These are phyloP conservation scores for Acleris laterana DNA, from an alignment of 2,888 invertebrate species.

Conservation along the genomic window DNA sequence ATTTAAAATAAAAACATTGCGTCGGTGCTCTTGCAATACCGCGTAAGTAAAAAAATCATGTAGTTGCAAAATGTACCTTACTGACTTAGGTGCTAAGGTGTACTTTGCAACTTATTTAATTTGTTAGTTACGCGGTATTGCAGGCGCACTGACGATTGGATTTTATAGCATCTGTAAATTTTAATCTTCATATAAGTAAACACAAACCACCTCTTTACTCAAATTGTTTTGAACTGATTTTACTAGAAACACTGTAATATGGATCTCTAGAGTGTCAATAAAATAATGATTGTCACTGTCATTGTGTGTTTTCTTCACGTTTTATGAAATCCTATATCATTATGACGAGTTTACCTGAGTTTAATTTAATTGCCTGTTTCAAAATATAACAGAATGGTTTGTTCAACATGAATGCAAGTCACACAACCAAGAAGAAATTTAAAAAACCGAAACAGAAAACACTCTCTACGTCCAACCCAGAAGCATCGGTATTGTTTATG, in stretches of 20 bases:
- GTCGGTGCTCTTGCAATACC: too few relatives aligned
- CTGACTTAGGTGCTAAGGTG: too few relatives aligned
- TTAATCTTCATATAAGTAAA: background rate
- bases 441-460: constrained; percentile 64
- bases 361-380: constrained; percentile 6
- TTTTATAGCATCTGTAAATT: background rate
- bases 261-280: constrained; percentile 14
- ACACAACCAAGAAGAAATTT: constrained; percentile 52
- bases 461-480: constrained; percentile 56
- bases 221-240: too few relatives aligned
- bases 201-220: background rate
- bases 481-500: constrained; percentile 52
- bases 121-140: too few relatives aligned
- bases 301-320: constrained; percentile 9
- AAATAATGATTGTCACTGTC: constrained; percentile 24
- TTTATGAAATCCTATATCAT: background rate
- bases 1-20: background rate
- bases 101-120: too few relatives aligned
- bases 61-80: too few relatives aligned
- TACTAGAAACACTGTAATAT: too few relatives aligned
- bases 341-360: background rate
- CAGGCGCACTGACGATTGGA: too few relatives aligned
- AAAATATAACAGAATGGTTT: constrained; percentile 47
- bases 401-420: constrained; percentile 61
- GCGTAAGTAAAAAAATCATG: too few relatives aligned